Base-by-base conservation (phyloP, 1,140 invertebrate genomes). In the Leucophenga varia region DNA sequence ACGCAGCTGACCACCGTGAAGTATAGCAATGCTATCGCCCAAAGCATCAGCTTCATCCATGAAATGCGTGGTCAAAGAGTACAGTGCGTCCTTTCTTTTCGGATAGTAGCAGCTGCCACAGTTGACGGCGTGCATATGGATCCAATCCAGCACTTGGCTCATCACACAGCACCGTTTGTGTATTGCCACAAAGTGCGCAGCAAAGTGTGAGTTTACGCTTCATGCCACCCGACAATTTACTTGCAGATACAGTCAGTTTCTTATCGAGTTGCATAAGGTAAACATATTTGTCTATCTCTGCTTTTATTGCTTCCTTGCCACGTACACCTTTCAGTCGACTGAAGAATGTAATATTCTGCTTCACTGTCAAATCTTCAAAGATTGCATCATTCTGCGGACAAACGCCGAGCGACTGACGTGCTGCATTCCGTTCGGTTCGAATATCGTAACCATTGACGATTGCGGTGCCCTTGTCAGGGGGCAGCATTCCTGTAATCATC, bases 31-130 rank as follows among this genome's bases (percentile, higher is more conserved):
- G 50, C 90, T 79, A 75, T 96, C 92, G 2, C 92, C 93, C 1
- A 97, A 79, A 14, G 89, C 81, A 77, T 97, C 93, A 12, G 94
- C 94, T 79, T 97, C 94, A 76, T 97, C 94, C 92, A 97, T 95
- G 74, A 91, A 95, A 77, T 97, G 94, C 2, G 94, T 97, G 2
- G 91, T 93, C 4, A 97, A 80, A n/a, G 8, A 97, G 76, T 57
- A 96, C 89, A 7, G 92, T 95, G 43, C 52, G 48, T 64, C 73
- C 76, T 47, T 63, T 63, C 55, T 79, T 78, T 51, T 81, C 79
- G 34, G 58, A 63, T 55, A 81, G 69, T 12, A 92, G 75, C 36
- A 93, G 71, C 64, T 95, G 87, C 94, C 94, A 97, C 7, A 92
- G 86, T 32, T 85, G 83, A 48, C 93, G 77, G 49, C 93, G 79